Evolutionary conservation across 2,113 vertebrate species (phyloP), one percentile per base, ranked within the genome.

Genomic region (Arothron firmamentum): DNA sequence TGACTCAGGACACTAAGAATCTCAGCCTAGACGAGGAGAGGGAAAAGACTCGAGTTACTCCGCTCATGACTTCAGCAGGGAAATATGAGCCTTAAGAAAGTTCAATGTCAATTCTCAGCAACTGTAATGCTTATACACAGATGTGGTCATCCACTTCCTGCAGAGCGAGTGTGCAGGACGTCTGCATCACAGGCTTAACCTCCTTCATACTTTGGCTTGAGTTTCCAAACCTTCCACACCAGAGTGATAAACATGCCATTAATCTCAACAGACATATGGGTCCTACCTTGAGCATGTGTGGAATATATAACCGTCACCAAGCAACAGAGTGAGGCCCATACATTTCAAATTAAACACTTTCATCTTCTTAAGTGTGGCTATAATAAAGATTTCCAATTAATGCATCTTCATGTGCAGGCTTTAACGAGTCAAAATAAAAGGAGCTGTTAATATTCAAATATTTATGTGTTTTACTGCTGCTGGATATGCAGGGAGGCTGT

Each of bases 1-100:
- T 99, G 96, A 91, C 96, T 99, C 88, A 99, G 92, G 65, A 98
- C 92, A 69, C 96, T 99, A 71, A 99, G 95, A 86, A 99, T 98
- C 90, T 99, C 96, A 73, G 95, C 96, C 96, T 98, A 87, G 55
- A 74, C 0, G 38, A 65, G 58, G 56, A 78, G 49, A 67, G 47
- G 61, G 31, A 68, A 18, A 75, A 62, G 63, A 10, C 62, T 49
- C 43, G 5, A n/a, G 45, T 53, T 62, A 52, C 53, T 49, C 43
- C 2, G 43, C 5, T 9, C 59, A 21, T 52, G 47, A 53, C 46
- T 42, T 25, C 12, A 43, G 13, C n/a, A 31, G 41, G 47, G 47
- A 67, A 64, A 59, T 23, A 12, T 23, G 9, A 59, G 6, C 14
- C 59, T 57, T 16, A 3, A 48, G 11, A 49, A 42, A 38, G 69